A percentile compares a stretch with the other conserved stretches of the same genome.
Evolutionary conservation across 2,797 vertebrate genomes (phyloP).

Genomic region (Sarcoramphus papa): DNA sequence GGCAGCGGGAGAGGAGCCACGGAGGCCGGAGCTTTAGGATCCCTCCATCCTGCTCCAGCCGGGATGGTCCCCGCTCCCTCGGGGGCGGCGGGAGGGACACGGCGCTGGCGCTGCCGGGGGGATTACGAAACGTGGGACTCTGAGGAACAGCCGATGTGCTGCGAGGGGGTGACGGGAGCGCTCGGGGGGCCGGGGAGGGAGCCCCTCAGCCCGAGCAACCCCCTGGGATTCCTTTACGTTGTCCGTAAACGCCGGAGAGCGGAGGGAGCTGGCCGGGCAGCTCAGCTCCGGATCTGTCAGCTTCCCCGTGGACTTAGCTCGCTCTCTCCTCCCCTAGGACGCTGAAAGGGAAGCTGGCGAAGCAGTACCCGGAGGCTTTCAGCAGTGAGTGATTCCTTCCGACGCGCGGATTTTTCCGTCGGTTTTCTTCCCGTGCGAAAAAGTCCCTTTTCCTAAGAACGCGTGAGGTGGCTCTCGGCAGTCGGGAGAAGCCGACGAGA

Average conservation of each 20-base stretch:
- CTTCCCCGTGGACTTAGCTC: not conserved
- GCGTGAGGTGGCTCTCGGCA: accelerated
- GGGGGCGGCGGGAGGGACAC: accelerated
- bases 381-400: slow-evolving; percentile 84
- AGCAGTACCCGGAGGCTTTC: slow-evolving; percentile 95
- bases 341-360: slow-evolving; percentile 91
- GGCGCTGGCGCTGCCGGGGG: accelerated
- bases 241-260: accelerated
- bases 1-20: accelerated
- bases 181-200: accelerated
- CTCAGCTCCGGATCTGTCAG: accelerated
- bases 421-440: accelerated
- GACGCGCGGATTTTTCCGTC: accelerated
- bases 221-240: accelerated
- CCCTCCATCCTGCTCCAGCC: accelerated
- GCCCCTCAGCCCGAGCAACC: accelerated
- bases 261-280: accelerated
- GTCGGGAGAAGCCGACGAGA: accelerated
- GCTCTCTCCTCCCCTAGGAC: slow-evolving; percentile 71
- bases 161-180: not conserved
- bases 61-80: not conserved
- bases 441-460: not conserved
- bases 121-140: accelerated
- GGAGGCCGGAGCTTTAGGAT: accelerated
- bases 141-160: accelerated